Evolutionary conservation across 2,888 invertebrate species (phyloP), one percentile per base, ranked within the genome.

Genomic region (Hyles lineata): DNA sequence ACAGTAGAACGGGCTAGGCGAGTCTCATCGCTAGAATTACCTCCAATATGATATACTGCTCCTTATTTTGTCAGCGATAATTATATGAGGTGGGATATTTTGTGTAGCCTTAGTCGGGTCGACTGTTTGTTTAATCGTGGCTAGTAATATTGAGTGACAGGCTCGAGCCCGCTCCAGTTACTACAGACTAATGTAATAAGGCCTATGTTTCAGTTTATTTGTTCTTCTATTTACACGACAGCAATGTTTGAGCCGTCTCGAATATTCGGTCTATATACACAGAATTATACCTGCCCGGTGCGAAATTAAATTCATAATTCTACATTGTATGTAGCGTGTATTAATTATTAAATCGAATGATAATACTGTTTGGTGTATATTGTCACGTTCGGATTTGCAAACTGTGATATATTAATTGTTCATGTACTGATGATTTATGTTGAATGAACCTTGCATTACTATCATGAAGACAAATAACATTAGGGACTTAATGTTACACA

Each of bases 61-160:
- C 43, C 43, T 63, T 63, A 63, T 23, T 23, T 67, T 43, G 23
- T 43, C 23, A 50, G 23, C 15, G 23, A 6, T 67, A 67, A 67
- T 67, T 67, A 67, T 67, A 67, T 67, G 3, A 23, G 50, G 15
- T 25, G 15, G 23, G 21, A 50, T 67, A 67, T 67, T 67, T 60
- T 23, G 43, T 50, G 43, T 67, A 50, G 67, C 67, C 35, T 50
- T 7, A 15, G 23, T 43, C 29, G 29, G 17, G 19, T 61, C 17
- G 29, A 2, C 19, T 23, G 25, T 29, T 32, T 19, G 61, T 32
- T 29, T 32, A 9, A 62, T 29, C 7, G 61, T 8, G 61, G 29
- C 6, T 8, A 62, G 8, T 32, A 62, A 62, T 67, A 43, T 21
- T 23, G 67, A 67, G 67, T 50, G 67, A 50, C 67, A 32, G 62